phyloP scores from a whole-genome alignment of 2,888 invertebrate species.

The Synanthedon tipuliformis region DNA sequence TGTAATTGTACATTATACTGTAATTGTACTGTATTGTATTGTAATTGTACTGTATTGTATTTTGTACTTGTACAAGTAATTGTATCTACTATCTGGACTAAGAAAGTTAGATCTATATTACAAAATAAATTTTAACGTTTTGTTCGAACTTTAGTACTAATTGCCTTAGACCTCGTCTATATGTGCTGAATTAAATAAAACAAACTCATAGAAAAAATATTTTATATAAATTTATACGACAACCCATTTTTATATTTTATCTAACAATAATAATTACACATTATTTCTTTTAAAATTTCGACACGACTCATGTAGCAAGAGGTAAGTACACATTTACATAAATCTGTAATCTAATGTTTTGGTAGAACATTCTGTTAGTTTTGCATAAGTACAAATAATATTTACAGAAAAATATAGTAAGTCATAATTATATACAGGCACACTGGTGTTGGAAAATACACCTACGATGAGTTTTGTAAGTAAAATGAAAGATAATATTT shows the following conservation, averaged over 20 bases:
- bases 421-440: constrained; percentile 28
- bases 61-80: no score
- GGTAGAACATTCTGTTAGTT: no score
- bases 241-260: constrained; percentile 40
- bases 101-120: no score
- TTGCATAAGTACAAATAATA: neutral
- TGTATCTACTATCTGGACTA: no score
- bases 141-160: no score
- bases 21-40: no score
- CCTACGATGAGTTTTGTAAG: no score
- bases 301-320: constrained; percentile 16
- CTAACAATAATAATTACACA: constrained; percentile 1
- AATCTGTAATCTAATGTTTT: neutral
- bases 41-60: no score
- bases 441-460: constrained; percentile 24
- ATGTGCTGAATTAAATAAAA: constrained; percentile 14
- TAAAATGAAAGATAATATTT: no score
- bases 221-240: constrained; percentile 64
- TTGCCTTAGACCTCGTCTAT: no score
- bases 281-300: constrained; percentile 31
- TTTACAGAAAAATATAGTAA: neutral
- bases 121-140: no score
- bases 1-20: no score
- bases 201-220: constrained; percentile 43
- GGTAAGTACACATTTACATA: constrained; percentile 5